These are phyloP conservation scores for Tragelaphus imberbis DNA, from an alignment of 2,113 vertebrate species.

Conservation along the genomic window DNA sequence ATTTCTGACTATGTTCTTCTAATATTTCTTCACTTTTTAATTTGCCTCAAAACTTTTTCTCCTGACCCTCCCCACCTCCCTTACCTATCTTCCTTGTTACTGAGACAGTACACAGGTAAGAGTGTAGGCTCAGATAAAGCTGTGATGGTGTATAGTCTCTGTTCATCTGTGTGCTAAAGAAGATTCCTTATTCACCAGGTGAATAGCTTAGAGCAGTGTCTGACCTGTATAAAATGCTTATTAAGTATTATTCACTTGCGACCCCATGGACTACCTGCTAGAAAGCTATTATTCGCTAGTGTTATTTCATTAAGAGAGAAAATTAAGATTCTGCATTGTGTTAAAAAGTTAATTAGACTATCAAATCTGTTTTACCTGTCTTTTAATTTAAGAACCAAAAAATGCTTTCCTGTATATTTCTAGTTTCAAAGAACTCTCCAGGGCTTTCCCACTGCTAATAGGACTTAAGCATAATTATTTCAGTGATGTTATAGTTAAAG, in stretches of 20 bases:
- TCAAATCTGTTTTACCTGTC: neutral
- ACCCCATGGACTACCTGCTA: neutral
- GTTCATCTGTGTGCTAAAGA: neutral
- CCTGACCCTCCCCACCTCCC: neutral
- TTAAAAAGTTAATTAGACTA: neutral
- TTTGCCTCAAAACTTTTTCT: neutral
- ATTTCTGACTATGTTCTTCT: neutral
- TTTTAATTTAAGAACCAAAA: neutral
- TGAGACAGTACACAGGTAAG: neutral
- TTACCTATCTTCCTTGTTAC: neutral
- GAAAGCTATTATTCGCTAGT: neutral
- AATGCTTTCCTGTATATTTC: neutral
- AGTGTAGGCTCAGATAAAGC: neutral
- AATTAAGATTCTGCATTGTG: neutral
- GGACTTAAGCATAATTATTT: neutral
- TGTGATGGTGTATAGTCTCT: neutral
- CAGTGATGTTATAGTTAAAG: neutral
- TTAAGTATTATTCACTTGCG: neutral
- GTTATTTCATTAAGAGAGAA: neutral
- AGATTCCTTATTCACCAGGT: neutral
- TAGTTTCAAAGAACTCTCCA: neutral
- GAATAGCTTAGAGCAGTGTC: neutral
- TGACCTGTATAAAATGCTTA: neutral
- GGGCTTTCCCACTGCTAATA: neutral
- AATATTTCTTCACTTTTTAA: neutral